These are phyloP conservation scores for Diachrysia chrysitis DNA, from an alignment of 2,888 invertebrate genomes.

Conservation along the genomic window DNA sequence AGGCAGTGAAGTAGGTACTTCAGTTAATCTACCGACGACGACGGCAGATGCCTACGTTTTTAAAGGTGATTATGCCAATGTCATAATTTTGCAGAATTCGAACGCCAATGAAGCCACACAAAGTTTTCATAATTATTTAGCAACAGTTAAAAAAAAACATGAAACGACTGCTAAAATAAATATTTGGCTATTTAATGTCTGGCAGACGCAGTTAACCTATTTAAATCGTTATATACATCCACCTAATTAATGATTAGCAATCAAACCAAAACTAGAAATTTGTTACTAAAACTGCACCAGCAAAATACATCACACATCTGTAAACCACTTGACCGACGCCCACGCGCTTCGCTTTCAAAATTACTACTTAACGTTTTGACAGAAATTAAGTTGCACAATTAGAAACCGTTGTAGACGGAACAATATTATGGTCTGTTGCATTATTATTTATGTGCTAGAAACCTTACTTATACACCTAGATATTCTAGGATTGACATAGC, in stretches of 20 bases:
- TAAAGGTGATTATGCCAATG: no score
- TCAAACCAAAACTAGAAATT: conserved; percentile 28
- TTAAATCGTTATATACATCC: neutral
- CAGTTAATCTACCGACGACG: no score
- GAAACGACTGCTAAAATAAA: no score
- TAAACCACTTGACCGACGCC: conserved; percentile 51
- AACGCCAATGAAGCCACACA: no score
- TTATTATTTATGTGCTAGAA: conserved; percentile 45
- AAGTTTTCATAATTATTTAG: no score
- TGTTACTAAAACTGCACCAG: conserved; percentile 29
- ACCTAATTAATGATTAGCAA: neutral
- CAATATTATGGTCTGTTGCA: conserved; percentile 27
- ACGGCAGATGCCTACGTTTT: no score
- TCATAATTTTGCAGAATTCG: no score
- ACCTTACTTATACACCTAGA: conserved; percentile 13
- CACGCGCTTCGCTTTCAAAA: conserved; percentile 50
- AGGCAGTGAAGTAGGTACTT: no score
- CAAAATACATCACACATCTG: conserved; percentile 55
- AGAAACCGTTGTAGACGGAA: conserved; percentile 35
- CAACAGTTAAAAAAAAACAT: no score
- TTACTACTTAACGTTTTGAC: conserved; percentile 43
- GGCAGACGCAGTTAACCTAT: no score
- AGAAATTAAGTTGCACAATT: conserved; percentile 58
- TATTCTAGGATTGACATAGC: conserved; percentile 35
- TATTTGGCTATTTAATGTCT: no score